Percentiles rank a stretch among this genome's conserved stretches.
Conservation (phyloP, 2,797 vertebrate species). For the Valencia hispanica region DNA sequence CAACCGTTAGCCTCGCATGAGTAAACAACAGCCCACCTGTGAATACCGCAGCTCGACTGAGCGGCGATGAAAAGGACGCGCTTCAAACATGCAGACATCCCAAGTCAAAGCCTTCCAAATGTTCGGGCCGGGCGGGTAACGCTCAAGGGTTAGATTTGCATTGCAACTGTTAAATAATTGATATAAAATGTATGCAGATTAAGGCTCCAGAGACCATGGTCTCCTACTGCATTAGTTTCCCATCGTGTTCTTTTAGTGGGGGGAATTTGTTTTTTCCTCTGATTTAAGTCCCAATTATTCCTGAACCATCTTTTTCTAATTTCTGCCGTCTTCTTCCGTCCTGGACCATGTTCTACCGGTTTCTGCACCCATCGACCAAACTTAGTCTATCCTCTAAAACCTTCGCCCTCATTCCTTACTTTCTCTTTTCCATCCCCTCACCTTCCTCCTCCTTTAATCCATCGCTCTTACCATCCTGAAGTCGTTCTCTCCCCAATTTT, state of each 20-base stretch:
- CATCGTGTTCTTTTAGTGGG: neutral
- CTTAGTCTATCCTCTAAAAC: conserved; percentile 18
- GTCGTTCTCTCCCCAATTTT: conserved; percentile 30
- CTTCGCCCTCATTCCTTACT: conserved; percentile 23
- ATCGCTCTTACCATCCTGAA: conserved; percentile 19
- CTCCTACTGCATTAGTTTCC: neutral
- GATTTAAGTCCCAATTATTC: neutral
- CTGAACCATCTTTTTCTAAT: neutral
- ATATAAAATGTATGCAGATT: neutral
- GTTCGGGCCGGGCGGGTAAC: neutral
- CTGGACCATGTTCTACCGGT: neutral
- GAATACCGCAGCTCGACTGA: conserved; percentile 13
- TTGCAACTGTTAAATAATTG: neutral
- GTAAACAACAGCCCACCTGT: conserved; percentile 23
- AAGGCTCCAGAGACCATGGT: neutral
- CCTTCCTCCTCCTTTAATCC: conserved; percentile 8
- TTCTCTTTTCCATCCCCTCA: conserved; percentile 7
- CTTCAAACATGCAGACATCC: conserved; percentile 21
- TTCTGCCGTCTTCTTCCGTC: neutral
- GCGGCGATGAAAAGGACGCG: neutral
- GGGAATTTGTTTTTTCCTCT: neutral
- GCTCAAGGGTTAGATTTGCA: neutral
- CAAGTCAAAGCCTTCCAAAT: neutral
- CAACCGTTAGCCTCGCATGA: conserved; percentile 7
- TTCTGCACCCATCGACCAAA: conserved; percentile 18